These are phyloP conservation scores for Donacobius atricapilla DNA, from an alignment of 2,113 vertebrate species.

Conservation along the genomic window DNA sequence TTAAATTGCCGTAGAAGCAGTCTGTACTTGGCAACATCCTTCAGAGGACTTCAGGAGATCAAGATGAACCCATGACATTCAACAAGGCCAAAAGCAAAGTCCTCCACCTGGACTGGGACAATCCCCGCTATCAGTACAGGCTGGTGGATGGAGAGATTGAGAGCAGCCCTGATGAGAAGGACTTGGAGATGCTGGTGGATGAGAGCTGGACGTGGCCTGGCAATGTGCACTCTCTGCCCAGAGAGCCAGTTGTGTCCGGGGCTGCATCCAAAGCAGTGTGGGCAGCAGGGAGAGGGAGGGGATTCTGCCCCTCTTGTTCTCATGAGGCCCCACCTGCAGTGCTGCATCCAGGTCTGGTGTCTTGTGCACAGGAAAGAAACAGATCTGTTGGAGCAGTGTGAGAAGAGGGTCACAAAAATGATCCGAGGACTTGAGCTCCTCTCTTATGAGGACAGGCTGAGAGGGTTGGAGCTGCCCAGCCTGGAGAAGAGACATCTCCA, in stretches of 20 bases:
- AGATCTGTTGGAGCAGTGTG: accelerated
- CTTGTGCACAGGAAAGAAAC: neutral
- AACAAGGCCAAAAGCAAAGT: neutral
- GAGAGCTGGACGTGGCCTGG: neutral
- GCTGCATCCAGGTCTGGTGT: neutral
- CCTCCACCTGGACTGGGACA: accelerated
- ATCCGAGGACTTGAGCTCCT: neutral
- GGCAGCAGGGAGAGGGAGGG: neutral
- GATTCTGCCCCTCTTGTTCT: neutral
- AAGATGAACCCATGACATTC: neutral
- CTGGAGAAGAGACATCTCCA: neutral
- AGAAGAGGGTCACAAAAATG: neutral
- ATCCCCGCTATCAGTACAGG: neutral
- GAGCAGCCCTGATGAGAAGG: neutral
- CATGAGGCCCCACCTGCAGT: neutral
- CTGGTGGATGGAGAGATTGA: neutral
- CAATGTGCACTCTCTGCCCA: neutral
- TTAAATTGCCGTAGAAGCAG: neutral
- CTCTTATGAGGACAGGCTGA: neutral
- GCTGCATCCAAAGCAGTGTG: neutral
- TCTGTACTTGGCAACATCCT: neutral
- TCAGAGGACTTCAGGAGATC: neutral
- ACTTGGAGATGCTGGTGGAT: neutral
- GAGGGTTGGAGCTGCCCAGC: neutral
- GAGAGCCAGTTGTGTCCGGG: neutral